Base-by-base conservation (phyloP, 1,140 invertebrate species). In the Procambarus clarkii region DNA sequence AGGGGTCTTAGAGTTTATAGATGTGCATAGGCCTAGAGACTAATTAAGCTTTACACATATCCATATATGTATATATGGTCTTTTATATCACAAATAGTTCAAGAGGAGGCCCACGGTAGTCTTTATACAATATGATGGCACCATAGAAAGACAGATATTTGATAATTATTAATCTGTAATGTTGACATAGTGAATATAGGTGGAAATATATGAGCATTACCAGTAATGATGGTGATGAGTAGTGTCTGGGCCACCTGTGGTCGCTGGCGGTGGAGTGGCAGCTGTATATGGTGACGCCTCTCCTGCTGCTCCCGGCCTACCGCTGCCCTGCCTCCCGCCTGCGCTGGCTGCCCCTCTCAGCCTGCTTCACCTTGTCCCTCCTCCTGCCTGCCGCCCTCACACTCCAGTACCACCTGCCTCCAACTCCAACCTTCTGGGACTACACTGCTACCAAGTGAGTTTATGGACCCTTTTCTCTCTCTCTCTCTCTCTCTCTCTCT, bases 221-320 rank as follows among this genome's bases (percentile, higher is more conserved):
- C n/a, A n/a, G n/a, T n/a, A n/a, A n/a, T n/a, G n/a, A n/a, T n/a
- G n/a, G n/a, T 45, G 34, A 11, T 7, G 18, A 13, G 34, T 76
- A 91, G 88, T 91, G 88, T 69, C 24, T 91, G 76, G 88, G 88
- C 58, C 88, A 91, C 76, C 88, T 91, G 48, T 91, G 88, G 88
- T 91, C 88, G 13, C 11, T 91, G 58, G 81, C 81, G 18, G 88
- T 91, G 71, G 88, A 91, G 76, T 91, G 88, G 88, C 88, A 91
- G 82, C 46, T 91, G 82, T 91, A 79, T 76, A 74, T 91, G 11
- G 50, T 91, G 45, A 34, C 88, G 50, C 88, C 88, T 1, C 45
- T 91, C 5, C n/a, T 91, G 8, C 74, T 91, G 34, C 54, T 91
- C 44, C 88, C 88, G 8, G 45, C 80, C 50, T 91, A 91, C 88